phyloP scores from a whole-genome alignment of 2,888 invertebrate genomes.

The Lycocerus yunnanus region DNA sequence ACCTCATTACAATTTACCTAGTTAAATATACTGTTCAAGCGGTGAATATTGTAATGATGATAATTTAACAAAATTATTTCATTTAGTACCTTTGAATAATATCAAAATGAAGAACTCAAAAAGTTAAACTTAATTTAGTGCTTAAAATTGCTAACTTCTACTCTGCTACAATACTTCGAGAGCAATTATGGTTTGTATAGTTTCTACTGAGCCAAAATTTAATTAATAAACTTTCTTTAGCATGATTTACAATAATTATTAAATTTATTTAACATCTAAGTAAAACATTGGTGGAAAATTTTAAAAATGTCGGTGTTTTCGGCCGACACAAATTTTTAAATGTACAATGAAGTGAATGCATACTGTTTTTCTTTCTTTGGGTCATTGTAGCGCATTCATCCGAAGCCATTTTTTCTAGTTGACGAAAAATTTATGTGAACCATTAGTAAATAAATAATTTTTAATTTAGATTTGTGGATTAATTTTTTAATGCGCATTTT shows the following conservation, averaged over 20 bases:
- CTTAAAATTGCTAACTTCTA: background rate
- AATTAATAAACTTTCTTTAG: background rate
- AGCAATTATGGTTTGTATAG: background rate
- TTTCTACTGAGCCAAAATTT: background rate
- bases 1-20: background rate
- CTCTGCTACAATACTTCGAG: background rate
- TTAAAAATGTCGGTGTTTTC: too few relatives aligned
- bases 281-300: too few relatives aligned
- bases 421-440: background rate
- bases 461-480: background rate
- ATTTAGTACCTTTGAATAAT: background rate
- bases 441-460: background rate
- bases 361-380: background rate
- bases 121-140: background rate
- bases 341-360: too few relatives aligned
- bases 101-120: background rate
- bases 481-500: background rate
- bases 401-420: too few relatives aligned
- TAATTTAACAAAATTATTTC: background rate
- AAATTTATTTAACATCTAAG: background rate
- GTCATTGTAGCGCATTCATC: background rate
- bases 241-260: background rate
- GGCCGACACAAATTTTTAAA: too few relatives aligned
- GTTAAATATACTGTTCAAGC: background rate
- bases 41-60: background rate